Conservation (phyloP, 2,888 invertebrate genomes). For the Pterostichus madidus region DNA sequence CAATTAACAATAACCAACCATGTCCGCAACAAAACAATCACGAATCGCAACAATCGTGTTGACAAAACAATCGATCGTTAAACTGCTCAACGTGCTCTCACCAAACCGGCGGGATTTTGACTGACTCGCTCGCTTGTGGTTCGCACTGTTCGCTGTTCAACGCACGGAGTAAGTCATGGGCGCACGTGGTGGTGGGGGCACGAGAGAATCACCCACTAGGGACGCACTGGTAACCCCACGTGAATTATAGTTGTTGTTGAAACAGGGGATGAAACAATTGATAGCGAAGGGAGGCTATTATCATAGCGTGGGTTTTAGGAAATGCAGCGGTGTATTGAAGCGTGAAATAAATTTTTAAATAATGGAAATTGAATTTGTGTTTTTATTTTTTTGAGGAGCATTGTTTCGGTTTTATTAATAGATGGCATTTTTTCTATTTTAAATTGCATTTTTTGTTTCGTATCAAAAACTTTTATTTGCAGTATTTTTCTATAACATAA, state of each 20-base stretch:
- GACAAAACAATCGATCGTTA: slow-evolving; percentile 17
- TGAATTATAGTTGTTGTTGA: slow-evolving; percentile 10
- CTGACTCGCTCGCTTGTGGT: slow-evolving; percentile 17
- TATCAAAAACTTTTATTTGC: no score
- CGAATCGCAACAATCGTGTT: slow-evolving; percentile 3
- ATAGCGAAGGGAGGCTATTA: not conserved
- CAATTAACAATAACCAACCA: not conserved
- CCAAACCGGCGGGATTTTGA: slow-evolving; percentile 38
- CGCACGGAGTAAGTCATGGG: not conserved
- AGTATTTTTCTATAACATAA: no score
- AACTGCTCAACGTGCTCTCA: slow-evolving; percentile 8
- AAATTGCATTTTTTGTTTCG: no score
- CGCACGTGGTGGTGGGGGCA: slow-evolving; percentile 4
- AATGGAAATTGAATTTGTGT: no score
- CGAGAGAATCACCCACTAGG: not conserved
- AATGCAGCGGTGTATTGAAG: no score
- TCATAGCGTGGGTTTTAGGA: not conserved
- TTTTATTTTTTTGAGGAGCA: no score
- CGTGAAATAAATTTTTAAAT: no score
- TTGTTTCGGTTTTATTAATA: no score
- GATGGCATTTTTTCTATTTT: no score
- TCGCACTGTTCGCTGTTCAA: slow-evolving; percentile 23
- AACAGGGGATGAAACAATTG: slow-evolving; percentile 25
- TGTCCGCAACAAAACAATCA: slow-evolving; percentile 7
- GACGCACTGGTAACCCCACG: not conserved